Evolutionary conservation across 2,113 vertebrate genomes (phyloP).

Genomic region (Oostethus manadensis): DNA sequence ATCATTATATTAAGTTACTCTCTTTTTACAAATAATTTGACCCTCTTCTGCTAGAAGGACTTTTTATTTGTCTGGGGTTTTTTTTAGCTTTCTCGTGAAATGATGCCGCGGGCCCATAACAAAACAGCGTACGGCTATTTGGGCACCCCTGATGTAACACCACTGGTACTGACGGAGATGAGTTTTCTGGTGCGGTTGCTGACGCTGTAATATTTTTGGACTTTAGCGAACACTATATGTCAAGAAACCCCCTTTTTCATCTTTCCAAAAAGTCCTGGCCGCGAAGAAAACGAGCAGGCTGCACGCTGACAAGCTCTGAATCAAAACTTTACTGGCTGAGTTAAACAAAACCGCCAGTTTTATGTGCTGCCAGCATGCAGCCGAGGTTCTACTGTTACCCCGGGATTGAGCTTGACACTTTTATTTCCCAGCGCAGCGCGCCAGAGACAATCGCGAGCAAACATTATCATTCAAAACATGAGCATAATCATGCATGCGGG

Average conservation of each 20-base stretch:
- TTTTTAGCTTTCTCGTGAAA: too few relatives aligned
- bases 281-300: constrained; percentile 9
- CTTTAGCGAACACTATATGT: constrained; percentile 13
- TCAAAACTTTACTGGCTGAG: constrained; percentile 6
- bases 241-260: neutral
- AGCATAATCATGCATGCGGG: neutral
- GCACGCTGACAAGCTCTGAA: constrained; percentile 7
- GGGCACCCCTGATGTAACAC: too few relatives aligned
- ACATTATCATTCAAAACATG: neutral
- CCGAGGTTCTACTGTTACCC: neutral
- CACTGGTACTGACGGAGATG: too few relatives aligned
- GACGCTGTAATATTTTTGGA: constrained; percentile 9
- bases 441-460: constrained; percentile 1
- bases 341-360: neutral
- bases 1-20: too few relatives aligned
- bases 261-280: constrained; percentile 2
- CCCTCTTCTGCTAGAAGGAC: too few relatives aligned
- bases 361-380: neutral
- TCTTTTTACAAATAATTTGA: too few relatives aligned
- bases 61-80: too few relatives aligned
- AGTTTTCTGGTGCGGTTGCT: too few relatives aligned
- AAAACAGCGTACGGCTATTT: too few relatives aligned
- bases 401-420: neutral
- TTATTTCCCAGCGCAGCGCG: neutral
- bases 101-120: too few relatives aligned